Evolutionary conservation across 2,797 vertebrate genomes (phyloP), one percentile per base, ranked within the genome.

Genomic region (Triplophysa bombifrons): DNA sequence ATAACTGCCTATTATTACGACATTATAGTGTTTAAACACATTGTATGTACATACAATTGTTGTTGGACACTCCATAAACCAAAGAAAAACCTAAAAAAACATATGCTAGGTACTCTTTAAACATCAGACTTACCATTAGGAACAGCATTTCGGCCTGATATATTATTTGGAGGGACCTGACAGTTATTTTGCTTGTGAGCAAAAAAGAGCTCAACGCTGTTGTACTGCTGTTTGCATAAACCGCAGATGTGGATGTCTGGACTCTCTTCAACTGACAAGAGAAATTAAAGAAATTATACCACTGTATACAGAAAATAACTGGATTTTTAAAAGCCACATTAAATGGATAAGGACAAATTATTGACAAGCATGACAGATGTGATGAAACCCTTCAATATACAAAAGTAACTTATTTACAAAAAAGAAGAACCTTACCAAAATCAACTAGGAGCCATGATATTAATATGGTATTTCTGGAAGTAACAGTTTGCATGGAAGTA

Each of bases 201-300:
- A 2, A 97, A 94, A 63, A 99, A 99, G 4, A 94, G 88, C n/a
- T 98, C 95, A 73, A 97, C 91, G 80, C 98, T 96, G 86, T 96
- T 97, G 85, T 95, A 99, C 88, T 99, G 96, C 86, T 98, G 96
- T 87, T 98, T 98, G 90, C 98, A 99, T 88, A 97, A 93, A 83
- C 98, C 97, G 2, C 98, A 99, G 81, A 99, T 99, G 85, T 99
- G 97, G 81, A 98, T 97, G 80, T 99, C 98, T 0, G 97, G 96
- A 1, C 95, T 95, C 82, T 97, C 93, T 85, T 98, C 96, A 73
- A 98, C 93, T 90, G 96, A 88, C 69, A 97, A 92, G 0, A 95
- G 93, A 48, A 61, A n/a, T 61, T 12, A 66, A 44, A 58, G 51
- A 10, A 46, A 13, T 48, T 3, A n/a, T 41, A 65, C 19, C 11